Conservation (phyloP, 1,140 invertebrate genomes). For the Trinorchestia longiramus region DNA sequence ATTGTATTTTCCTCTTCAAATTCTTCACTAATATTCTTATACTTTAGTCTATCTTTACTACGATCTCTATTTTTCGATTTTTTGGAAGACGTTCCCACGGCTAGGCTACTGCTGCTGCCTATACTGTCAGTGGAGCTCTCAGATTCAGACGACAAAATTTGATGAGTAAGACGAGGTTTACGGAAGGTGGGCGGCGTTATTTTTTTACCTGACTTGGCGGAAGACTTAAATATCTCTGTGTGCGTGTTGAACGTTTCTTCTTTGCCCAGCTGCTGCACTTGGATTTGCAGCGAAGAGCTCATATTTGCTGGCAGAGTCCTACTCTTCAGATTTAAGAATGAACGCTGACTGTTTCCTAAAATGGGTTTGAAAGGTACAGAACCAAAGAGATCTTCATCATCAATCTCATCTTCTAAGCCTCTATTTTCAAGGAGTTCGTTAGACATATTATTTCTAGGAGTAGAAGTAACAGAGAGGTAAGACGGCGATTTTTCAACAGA, state of each 20-base stretch:
- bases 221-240: slow-evolving; percentile 62
- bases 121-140: slow-evolving; percentile 61
- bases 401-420: background rate
- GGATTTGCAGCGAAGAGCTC: slow-evolving; percentile 61
- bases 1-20: slow-evolving; percentile 66
- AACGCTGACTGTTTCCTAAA: slow-evolving; percentile 66
- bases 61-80: slow-evolving; percentile 62
- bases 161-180: slow-evolving; percentile 62
- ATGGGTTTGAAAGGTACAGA: slow-evolving; percentile 76
- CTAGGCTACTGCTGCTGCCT: background rate
- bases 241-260: slow-evolving; percentile 67
- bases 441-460: slow-evolving; percentile 58
- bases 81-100: slow-evolving; percentile 43
- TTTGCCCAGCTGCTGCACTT: slow-evolving; percentile 61
- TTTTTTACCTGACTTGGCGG: slow-evolving; percentile 68
- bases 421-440: background rate
- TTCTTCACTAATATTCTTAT: slow-evolving; percentile 66
- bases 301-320: slow-evolving; percentile 63
- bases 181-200: slow-evolving; percentile 67
- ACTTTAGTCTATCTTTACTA: slow-evolving; percentile 66
- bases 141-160: slow-evolving; percentile 63
- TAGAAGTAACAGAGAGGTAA: slow-evolving; percentile 56
- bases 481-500: background rate
- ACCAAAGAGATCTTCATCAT: slow-evolving; percentile 75
- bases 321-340: slow-evolving; percentile 55